A percentile compares a stretch with the other conserved stretches of the same genome.
Conservation (phyloP, 2,113 vertebrate species). For the Alouatta palliata region DNA sequence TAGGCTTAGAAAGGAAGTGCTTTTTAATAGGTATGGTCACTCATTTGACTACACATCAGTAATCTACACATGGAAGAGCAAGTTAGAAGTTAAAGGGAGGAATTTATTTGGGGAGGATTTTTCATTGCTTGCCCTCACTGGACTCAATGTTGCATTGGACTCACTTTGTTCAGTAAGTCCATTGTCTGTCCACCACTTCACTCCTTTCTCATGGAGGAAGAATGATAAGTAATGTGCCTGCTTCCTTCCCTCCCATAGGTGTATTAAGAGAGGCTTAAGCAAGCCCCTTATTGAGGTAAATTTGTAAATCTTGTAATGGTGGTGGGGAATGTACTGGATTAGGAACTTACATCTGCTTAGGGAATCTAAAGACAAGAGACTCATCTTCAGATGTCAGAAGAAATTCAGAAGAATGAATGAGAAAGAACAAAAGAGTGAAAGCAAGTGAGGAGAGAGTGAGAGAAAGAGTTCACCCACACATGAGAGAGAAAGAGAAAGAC, state of each 20-base stretch:
- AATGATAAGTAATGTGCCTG: rapidly evolving
- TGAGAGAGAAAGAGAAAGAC: neutral
- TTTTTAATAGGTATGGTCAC: neutral
- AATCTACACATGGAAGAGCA: neutral
- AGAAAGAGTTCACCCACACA: neutral
- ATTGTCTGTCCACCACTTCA: neutral
- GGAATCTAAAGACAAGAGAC: neutral
- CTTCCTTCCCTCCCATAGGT: neutral
- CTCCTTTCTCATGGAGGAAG: neutral
- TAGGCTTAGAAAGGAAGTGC: neutral
- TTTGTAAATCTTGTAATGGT: neutral
- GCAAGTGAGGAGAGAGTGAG: neutral
- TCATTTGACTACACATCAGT: neutral
- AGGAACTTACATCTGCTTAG: neutral
- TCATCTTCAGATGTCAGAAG: neutral
- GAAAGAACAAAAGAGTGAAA: neutral
- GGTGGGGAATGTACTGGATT: neutral
- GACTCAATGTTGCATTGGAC: too few species aligned
- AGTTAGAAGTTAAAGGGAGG: neutral
- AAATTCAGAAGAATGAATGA: neutral
- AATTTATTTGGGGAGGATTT: neutral
- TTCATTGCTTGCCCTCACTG: neutral
- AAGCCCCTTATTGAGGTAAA: neutral
- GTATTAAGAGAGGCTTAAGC: too few species aligned
- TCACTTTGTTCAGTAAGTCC: too few species aligned